Evolutionary conservation across 1,140 invertebrate species (phyloP).

Genomic region (Pemphigus obesinymphae): DNA sequence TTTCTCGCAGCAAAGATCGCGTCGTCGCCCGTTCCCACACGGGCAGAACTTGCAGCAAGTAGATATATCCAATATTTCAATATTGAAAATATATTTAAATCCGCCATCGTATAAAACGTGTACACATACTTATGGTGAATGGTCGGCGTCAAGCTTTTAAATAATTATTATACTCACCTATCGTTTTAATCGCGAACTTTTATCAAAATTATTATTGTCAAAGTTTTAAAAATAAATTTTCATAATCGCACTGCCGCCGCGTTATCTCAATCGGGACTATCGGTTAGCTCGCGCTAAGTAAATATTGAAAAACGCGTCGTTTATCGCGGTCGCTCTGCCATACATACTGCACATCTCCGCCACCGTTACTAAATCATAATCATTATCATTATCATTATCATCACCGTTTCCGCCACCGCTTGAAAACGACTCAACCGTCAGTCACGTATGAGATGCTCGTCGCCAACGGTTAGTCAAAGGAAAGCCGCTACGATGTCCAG

Average conservation of each 20-base stretch:
- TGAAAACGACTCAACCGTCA: neutral
- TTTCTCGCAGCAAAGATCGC: too few relatives aligned
- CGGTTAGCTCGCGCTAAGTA: neutral
- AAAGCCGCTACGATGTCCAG: slow-evolving; percentile 54
- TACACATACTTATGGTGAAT: too few relatives aligned
- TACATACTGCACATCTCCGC: neutral
- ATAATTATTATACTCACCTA: too few relatives aligned
- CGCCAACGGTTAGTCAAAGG: neutral
- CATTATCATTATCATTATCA: too few relatives aligned
- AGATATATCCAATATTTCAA: too few relatives aligned
- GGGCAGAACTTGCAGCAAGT: too few relatives aligned
- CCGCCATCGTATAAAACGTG: too few relatives aligned
- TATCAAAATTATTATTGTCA: neutral
- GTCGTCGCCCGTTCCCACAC: too few relatives aligned
- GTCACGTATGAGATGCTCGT: neutral
- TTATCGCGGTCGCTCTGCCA: neutral
- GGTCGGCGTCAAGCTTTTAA: too few relatives aligned
- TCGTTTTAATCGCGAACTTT: too few relatives aligned
- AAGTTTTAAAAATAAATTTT: neutral
- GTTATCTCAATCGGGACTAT: neutral
- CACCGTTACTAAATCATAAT: too few relatives aligned
- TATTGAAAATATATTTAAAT: too few relatives aligned
- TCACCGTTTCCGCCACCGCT: neutral
- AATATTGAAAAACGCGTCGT: slow-evolving; percentile 9
- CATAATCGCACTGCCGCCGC: neutral